These are phyloP conservation scores for Eurytoma adleriae DNA, from an alignment of 2,888 invertebrate species.

Conservation along the genomic window DNA sequence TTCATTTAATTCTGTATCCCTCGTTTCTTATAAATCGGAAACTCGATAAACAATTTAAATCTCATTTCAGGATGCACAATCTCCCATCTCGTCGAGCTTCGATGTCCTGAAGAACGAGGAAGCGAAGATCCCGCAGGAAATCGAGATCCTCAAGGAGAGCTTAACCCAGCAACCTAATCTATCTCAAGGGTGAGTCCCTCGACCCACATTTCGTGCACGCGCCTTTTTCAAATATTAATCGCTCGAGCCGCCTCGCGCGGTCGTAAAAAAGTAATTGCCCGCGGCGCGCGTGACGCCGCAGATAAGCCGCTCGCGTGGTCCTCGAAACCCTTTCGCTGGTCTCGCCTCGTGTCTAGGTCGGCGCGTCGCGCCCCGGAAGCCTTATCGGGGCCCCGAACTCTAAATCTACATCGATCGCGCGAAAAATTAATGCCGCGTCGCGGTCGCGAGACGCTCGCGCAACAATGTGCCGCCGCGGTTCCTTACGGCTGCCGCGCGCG, in stretches of 20 bases:
- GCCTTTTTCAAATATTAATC: too few species aligned
- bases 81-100: slow-evolving; percentile 39
- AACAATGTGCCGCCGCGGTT: slow-evolving; percentile 17
- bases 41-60: not conserved
- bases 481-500: slow-evolving; percentile 7
- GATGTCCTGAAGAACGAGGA: slow-evolving; percentile 47
- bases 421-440: slow-evolving; percentile 24
- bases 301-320: not conserved
- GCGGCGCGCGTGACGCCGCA: too few species aligned
- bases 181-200: slow-evolving; percentile 70
- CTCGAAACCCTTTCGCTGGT: slow-evolving; percentile 35
- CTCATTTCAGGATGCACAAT: slow-evolving; percentile 32
- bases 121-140: slow-evolving; percentile 56
- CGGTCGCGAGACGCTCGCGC: not conserved
- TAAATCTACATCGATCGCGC: slow-evolving; percentile 36
- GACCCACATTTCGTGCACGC: too few species aligned
- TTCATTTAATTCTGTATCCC: too few species aligned
- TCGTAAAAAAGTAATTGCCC: too few species aligned
- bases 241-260: too few species aligned
- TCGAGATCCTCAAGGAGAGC: slow-evolving; percentile 68
- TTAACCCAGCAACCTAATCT: slow-evolving; percentile 71
- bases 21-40: not conserved
- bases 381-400: slow-evolving; percentile 29
- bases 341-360: slow-evolving; percentile 47
- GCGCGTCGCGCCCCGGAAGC: slow-evolving; percentile 29